These are phyloP conservation scores for Lucifuga dentata DNA, from an alignment of 2,113 vertebrate species.

Conservation along the genomic window DNA sequence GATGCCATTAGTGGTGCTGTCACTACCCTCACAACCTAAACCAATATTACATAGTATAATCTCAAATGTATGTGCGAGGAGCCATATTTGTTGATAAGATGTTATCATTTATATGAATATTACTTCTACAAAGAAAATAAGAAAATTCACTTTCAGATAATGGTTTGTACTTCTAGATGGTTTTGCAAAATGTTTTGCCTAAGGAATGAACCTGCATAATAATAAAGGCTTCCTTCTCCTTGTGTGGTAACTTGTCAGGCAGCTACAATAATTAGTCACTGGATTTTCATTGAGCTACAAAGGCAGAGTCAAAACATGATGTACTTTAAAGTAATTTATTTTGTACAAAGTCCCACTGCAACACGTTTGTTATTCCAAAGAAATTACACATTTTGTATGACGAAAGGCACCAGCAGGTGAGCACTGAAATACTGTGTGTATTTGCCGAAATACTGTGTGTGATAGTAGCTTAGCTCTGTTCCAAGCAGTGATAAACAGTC, in stretches of 20 bases:
- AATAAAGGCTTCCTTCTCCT: slow-evolving; percentile 44
- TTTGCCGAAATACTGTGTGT: not conserved
- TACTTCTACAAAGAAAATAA: slow-evolving; percentile 8
- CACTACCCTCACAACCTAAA: not conserved
- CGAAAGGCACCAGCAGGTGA: slow-evolving; percentile 2
- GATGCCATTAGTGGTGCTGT: not conserved
- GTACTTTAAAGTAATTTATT: slow-evolving; percentile 49
- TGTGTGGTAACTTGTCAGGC: slow-evolving; percentile 60
- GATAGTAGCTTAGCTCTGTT: not conserved
- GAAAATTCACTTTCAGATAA: slow-evolving; percentile 12
- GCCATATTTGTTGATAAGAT: slow-evolving; percentile 5
- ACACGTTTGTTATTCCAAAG: slow-evolving; percentile 36
- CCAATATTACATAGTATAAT: slow-evolving; percentile 6
- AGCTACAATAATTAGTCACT: slow-evolving; percentile 63
- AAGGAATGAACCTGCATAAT: slow-evolving; percentile 29
- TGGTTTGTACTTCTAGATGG: slow-evolving; percentile 15
- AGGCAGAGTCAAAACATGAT: slow-evolving; percentile 52
- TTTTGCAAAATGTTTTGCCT: slow-evolving; percentile 24
- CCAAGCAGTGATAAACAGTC: not conserved
- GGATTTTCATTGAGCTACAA: slow-evolving; percentile 65
- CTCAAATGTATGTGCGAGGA: not conserved
- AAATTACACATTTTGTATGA: slow-evolving; percentile 28
- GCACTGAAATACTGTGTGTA: not conserved
- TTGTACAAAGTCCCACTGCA: slow-evolving; percentile 28
- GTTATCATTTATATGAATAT: slow-evolving; percentile 3